These are phyloP conservation scores for Temnothorax curvispinosus DNA, from an alignment of 1,140 invertebrate species.

Conservation along the genomic window DNA sequence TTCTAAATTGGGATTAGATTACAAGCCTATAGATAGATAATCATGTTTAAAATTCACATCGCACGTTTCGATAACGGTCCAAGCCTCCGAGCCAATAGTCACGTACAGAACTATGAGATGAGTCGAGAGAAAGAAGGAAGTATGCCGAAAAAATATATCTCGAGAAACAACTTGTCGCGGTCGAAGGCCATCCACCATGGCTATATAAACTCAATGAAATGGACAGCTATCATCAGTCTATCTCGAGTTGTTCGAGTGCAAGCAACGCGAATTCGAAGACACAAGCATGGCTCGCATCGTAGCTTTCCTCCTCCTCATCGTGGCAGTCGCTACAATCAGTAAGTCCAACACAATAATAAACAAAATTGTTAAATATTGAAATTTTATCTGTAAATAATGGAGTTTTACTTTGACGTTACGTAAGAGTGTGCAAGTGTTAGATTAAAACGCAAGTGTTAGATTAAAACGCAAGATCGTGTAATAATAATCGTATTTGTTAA, in stretches of 20 bases:
- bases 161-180: background rate
- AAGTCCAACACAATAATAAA: conserved; percentile 34
- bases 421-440: background rate
- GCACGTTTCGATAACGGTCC: background rate
- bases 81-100: background rate
- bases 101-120: conserved; percentile 2
- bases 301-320: conserved; percentile 43
- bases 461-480: background rate
- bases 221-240: background rate
- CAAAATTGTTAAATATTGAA: background rate
- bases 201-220: conserved; percentile 52
- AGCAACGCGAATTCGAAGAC: background rate
- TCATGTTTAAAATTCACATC: conserved; percentile 16
- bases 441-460: background rate
- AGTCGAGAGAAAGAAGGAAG: conserved; percentile 22
- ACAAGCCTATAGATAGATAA: background rate
- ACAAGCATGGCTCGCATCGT: conserved; percentile 49
- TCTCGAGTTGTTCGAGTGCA: background rate
- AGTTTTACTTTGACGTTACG: background rate
- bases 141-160: conserved; percentile 13
- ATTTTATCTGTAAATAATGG: background rate
- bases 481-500: background rate
- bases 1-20: conserved; percentile 2
- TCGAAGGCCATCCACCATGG: conserved; percentile 17
- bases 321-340: conserved; percentile 43